Percentiles rank a stretch among this genome's conserved stretches.
Evolutionary conservation across 2,797 vertebrate species (phyloP).

Genomic region (Poeciliopsis turneri): DNA sequence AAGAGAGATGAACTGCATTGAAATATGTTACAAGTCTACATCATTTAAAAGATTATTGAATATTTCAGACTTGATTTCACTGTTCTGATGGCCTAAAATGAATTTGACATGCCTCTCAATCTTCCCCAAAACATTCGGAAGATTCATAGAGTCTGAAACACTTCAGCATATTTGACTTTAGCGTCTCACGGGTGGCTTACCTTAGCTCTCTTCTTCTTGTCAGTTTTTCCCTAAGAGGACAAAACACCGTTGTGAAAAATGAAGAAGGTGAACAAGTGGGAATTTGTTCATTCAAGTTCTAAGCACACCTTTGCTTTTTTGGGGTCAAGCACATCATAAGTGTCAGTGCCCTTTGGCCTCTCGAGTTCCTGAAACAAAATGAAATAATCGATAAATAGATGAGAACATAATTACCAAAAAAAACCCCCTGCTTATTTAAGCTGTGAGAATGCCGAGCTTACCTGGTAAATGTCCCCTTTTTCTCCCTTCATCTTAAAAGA

Average conservation of each 20-base stretch:
- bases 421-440: neutral
- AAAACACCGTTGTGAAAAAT: slow-evolving; percentile 18
- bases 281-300: neutral
- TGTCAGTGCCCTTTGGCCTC: slow-evolving; percentile 35
- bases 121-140: too few species aligned
- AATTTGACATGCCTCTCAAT: neutral
- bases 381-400: neutral
- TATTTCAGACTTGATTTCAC: neutral
- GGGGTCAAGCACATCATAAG: slow-evolving; percentile 53
- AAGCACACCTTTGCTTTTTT: slow-evolving; percentile 50
- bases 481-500: slow-evolving; percentile 31
- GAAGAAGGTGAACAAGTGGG: neutral
- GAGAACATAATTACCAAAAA: neutral
- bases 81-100: neutral
- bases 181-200: slow-evolving; percentile 32
- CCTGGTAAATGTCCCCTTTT: slow-evolving; percentile 42
- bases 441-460: slow-evolving; percentile 12
- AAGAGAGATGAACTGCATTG: neutral
- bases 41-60: too few species aligned
- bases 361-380: slow-evolving; percentile 54
- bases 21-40: neutral
- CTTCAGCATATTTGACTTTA: neutral
- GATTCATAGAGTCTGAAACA: neutral
- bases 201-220: slow-evolving; percentile 58
- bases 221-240: slow-evolving; percentile 55